Base-by-base conservation (phyloP, 2,113 vertebrate genomes). In the Hypanus sabinus region DNA sequence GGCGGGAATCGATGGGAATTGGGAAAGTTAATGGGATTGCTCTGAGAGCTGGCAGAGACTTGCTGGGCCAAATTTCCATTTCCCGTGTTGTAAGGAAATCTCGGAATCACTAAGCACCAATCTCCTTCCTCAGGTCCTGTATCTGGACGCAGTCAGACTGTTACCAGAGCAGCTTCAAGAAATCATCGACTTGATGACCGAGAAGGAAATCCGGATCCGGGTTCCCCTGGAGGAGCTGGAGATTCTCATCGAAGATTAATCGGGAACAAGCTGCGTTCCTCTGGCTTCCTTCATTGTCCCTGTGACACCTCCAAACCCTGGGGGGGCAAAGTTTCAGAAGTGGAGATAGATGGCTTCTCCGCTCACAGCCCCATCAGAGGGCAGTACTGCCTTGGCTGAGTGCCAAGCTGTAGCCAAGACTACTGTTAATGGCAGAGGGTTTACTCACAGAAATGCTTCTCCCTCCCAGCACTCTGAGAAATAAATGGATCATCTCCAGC, bases 181-280 rank as follows among this genome's bases (percentile, higher is more conserved):
- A 96, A 97, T 96, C 0, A 94, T 98, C 0, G 98, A 99, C 94
- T 96, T 99, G 76, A 98, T 98, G 97, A 97, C 97, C 0, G 98
- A 99, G 95, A 99, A 99, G 93, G 98, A 99, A 65, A 71, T 99
- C 73, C 96, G 98, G 80, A 94, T 99, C 91, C 95, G 99, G 68
- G 96, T 99, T 30, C 97, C 98, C 0, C 38, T 98, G 94, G 98
- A 99, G 95, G 97, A 99, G 95, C 96, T 99, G 96, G 98, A 99
- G 62, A 97, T 99, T 0, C 96, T 99, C 0, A 95, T 99, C 0
- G 98, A 99, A 95, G 96, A 98, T 95, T 98, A 96, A 97, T 27
- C 10, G 33, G 65, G 75, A 87, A 24, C 55, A 65, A 73, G 20
- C 0, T 87, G 24, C 10, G 11, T 87, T 87, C 57, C 27, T 11